phyloP scores from a whole-genome alignment of 2,797 vertebrate species.

The Mormyrus hasselquistii region DNA sequence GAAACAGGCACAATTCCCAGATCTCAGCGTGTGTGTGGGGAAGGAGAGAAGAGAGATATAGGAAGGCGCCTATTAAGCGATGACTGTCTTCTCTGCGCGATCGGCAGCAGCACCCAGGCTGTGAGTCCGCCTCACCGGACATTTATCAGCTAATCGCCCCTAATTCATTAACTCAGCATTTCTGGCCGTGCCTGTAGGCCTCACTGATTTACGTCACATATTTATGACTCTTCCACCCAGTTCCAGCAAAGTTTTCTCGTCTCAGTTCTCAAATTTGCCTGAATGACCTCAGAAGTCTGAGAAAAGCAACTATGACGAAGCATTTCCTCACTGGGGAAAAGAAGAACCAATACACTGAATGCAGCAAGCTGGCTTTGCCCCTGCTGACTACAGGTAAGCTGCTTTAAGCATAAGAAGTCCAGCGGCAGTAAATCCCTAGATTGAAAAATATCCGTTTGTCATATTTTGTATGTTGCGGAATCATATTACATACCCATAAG shows the following conservation, averaged over 20 bases:
- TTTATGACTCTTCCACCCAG: not conserved
- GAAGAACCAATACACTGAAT: not conserved
- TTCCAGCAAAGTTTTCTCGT: not conserved
- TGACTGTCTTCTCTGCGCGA: not conserved
- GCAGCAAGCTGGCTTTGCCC: not conserved
- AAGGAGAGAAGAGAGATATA: not conserved
- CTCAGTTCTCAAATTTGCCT: not conserved
- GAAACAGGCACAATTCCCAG: conserved; percentile 15
- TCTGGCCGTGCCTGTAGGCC: not conserved
- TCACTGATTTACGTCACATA: not conserved
- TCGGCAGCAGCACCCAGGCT: not conserved
- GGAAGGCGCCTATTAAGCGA: not conserved
- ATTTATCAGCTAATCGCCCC: not conserved
- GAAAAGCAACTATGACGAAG: not conserved
- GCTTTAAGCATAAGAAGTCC: not conserved
- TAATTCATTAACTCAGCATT: conserved; percentile 1
- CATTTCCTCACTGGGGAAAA: not conserved
- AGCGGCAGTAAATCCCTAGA: not conserved
- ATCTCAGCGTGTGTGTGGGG: not conserved
- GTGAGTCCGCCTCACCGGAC: no score
- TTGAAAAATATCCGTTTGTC: not conserved
- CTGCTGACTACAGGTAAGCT: not conserved
- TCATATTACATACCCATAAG: not conserved
- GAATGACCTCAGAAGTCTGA: not conserved
- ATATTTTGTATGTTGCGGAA: not conserved